Conservation (phyloP, 2,113 vertebrate species). For the Pseudopodoces humilis region DNA sequence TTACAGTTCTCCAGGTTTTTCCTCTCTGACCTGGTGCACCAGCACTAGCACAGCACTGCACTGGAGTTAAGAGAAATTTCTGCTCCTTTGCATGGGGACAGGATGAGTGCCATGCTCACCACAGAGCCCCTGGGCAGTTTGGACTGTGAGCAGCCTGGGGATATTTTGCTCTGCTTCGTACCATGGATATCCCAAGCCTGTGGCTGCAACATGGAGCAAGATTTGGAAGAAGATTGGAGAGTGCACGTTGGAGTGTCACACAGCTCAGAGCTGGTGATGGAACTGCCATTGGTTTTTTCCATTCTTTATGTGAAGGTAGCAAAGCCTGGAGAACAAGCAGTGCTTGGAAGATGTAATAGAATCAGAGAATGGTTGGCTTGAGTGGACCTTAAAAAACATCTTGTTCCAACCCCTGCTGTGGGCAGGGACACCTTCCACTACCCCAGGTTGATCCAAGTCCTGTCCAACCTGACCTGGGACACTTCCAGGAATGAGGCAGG, state of each 20-base stretch:
- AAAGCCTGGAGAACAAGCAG: neutral
- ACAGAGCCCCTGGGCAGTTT: neutral
- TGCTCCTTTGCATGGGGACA: neutral
- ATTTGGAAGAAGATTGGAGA: neutral
- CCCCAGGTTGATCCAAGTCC: neutral
- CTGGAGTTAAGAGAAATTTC: neutral
- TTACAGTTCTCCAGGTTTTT: neutral
- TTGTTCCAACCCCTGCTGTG: too few species aligned
- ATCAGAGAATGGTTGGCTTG: neutral
- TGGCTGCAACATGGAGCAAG: neutral
- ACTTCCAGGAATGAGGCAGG: neutral
- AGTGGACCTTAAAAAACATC: neutral
- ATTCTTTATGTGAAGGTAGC: neutral
- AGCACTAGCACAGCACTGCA: neutral
- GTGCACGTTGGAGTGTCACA: neutral
- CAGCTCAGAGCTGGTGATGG: neutral
- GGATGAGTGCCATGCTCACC: neutral
- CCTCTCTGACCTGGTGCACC: neutral
- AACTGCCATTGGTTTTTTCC: neutral
- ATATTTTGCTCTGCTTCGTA: neutral
- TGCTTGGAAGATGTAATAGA: neutral
- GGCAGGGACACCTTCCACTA: neutral
- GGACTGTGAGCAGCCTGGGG: neutral
- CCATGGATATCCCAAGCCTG: neutral
- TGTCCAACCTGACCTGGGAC: accelerated